Evolutionary conservation across 2,888 invertebrate species (phyloP).

Genomic region (Tetheella fluctuosa): DNA sequence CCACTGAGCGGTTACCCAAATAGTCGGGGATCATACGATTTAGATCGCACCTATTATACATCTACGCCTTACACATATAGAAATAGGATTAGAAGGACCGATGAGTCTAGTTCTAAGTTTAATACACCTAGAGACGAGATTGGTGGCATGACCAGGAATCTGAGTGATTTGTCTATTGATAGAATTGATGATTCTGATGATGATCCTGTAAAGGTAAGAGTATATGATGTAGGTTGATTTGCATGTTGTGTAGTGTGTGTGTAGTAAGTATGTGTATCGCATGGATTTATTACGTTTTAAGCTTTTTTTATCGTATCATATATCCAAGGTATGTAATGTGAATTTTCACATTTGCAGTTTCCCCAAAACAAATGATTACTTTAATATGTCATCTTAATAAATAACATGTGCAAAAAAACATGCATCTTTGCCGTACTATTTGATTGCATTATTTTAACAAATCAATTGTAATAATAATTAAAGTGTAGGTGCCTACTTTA

Average conservation of each 20-base stretch:
- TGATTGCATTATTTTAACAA: too few relatives aligned
- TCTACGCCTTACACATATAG: constrained; percentile 73
- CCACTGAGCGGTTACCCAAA: constrained; percentile 77
- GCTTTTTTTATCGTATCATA: neutral
- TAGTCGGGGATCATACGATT: constrained; percentile 71
- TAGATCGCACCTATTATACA: constrained; percentile 76
- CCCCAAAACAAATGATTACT: neutral
- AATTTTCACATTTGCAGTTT: neutral
- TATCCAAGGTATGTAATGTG: neutral
- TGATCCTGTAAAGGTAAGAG: constrained; percentile 70
- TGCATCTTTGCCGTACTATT: neutral
- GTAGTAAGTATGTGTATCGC: too few relatives aligned
- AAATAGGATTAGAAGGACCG: constrained; percentile 58
- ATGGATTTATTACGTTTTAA: neutral
- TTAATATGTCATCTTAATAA: neutral
- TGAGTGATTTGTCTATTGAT: constrained; percentile 75
- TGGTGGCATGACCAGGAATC: constrained; percentile 60
- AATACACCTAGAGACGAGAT: constrained; percentile 54
- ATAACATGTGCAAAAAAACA: neutral
- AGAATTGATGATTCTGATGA: constrained; percentile 72
- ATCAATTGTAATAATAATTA: too few relatives aligned
- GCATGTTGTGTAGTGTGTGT: constrained; percentile 14
- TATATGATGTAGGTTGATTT: constrained; percentile 12
- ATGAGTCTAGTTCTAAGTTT: constrained; percentile 39
- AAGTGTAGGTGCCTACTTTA: too few relatives aligned